Evolutionary conservation across 2,113 vertebrate genomes (phyloP).

Genomic region (Albula glossodonta): DNA sequence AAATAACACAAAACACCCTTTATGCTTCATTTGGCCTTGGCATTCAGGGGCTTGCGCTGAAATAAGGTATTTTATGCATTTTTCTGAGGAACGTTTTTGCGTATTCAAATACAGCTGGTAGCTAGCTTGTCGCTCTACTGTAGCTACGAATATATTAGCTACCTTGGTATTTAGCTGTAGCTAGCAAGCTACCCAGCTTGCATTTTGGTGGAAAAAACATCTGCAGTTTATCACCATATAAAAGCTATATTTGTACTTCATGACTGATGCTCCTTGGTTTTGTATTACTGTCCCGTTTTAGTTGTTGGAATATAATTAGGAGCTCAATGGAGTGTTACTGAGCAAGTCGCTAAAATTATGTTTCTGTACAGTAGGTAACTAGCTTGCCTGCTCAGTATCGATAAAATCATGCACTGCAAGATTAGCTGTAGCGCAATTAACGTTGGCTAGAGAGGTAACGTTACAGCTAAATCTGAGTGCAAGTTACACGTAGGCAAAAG

Average conservation of each 20-base stretch:
- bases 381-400: not conserved
- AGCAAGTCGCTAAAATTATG: not conserved
- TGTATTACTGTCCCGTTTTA: not conserved
- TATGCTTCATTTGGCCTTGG: conserved; percentile 63
- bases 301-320: not conserved
- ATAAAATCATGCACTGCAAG: not conserved
- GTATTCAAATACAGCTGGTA: conserved; percentile 13
- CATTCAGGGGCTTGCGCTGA: conserved; percentile 49
- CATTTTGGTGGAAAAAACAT: conserved; percentile 55
- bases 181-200: conserved; percentile 38
- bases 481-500: conserved; percentile 8
- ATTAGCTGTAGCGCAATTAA: conserved; percentile 7
- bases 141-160: conserved; percentile 34
- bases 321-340: not conserved
- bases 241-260: conserved; percentile 47
- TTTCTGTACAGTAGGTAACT: not conserved
- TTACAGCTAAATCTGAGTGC: not conserved
- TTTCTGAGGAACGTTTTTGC: not conserved
- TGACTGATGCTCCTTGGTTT: conserved; percentile 32
- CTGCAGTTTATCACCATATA: conserved; percentile 64
- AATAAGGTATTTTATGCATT: conserved; percentile 7
- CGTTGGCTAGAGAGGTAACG: not conserved
- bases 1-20: conserved; percentile 66
- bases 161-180: conserved; percentile 44
- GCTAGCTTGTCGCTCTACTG: conserved; percentile 51